Evolutionary conservation across 2,113 vertebrate species (phyloP), one percentile per base, ranked within the genome.

Genomic region (Xiphophorus hellerii): DNA sequence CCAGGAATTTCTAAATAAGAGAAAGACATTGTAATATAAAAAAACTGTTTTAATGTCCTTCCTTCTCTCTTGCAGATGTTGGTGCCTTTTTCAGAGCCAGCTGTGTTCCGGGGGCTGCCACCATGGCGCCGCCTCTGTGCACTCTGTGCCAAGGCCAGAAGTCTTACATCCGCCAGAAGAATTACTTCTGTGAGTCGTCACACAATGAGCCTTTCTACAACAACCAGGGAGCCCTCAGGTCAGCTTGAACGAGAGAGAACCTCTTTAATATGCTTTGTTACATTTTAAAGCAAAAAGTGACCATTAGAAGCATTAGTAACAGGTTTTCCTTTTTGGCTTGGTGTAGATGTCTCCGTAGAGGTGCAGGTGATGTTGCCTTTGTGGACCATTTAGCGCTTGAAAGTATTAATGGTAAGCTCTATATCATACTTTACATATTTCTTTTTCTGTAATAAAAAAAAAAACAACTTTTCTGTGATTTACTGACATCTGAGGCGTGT

Each of bases 211-310:
- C 96, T 13, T 97, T 96, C 90, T 96, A 95, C 74, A 94, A 94
- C 89, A 96, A 92, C 22, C 95, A 96, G 67, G 97, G 97, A 42
- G 96, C 97, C 25, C 95, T 97, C 89, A 96, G 96, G 97, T 97
- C 87, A 84, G 89, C 3, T 0, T 67, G n/a, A 8, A 25, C 33
- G 51, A 61, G 60, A 29, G 12, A 60, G 31, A 70, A 27, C 73
- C 25, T 61, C 44, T 22, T 35, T 5, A 25, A 28, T 2, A 8
- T 37, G 22, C 42, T 6, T 11, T 3, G 6, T 51, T 51, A 31
- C 0, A 37, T 3, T 61, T 60, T 4, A 66, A 58, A 25, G 25
- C 8, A n/a, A 58, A 58, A n/a, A 0, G 14, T 1, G 22, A n/a
- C 22, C 22, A 9, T n/a, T 58, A 58, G 51, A 58, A 5, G 9